A percentile compares a stretch with the other conserved stretches of the same genome.
These are phyloP conservation scores for Ptilodon capucinus DNA, from an alignment of 2,888 invertebrate species.

Conservation along the genomic window DNA sequence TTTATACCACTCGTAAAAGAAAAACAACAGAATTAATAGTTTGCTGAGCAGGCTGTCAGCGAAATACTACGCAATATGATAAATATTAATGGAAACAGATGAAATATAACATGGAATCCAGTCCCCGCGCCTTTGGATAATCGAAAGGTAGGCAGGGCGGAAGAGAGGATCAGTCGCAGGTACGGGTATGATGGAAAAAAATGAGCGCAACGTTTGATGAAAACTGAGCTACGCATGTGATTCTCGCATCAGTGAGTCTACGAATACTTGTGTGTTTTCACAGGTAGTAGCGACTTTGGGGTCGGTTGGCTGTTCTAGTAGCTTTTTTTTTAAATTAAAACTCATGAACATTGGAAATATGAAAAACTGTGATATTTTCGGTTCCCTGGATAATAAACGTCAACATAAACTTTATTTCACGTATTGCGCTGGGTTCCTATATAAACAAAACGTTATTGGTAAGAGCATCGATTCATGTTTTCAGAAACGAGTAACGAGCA, in stretches of 20 bases:
- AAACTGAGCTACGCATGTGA: constrained; percentile 40
- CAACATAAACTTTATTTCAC: neutral
- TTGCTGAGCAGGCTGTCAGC: constrained; percentile 36
- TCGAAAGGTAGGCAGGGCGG: constrained; percentile 43
- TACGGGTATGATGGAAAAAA: constrained; percentile 22
- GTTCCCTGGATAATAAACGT: neutral
- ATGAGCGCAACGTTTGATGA: constrained; percentile 47
- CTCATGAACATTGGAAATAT: constrained; percentile 7
- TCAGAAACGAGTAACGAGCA: too few relatives aligned
- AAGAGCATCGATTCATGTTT: too few relatives aligned
- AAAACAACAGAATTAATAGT: constrained; percentile 35
- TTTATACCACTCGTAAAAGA: constrained; percentile 15
- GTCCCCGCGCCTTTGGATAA: constrained; percentile 41
- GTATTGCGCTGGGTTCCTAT: neutral
- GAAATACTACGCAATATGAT: constrained; percentile 32
- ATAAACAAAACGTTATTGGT: too few relatives aligned
- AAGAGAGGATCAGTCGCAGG: constrained; percentile 45
- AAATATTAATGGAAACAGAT: constrained; percentile 39
- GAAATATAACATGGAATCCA: constrained; percentile 42
- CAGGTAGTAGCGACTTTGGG: constrained; percentile 18
- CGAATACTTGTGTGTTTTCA: constrained; percentile 31
- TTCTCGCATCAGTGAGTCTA: constrained; percentile 43
- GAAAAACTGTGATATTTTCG: neutral
- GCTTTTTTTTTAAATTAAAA: constrained; percentile 25
- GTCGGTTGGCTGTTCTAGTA: constrained; percentile 9